A percentile compares a stretch with the other conserved stretches of the same genome.
These are phyloP conservation scores for Mythimna ferrago DNA, from an alignment of 2,888 invertebrate genomes.

Conservation along the genomic window DNA sequence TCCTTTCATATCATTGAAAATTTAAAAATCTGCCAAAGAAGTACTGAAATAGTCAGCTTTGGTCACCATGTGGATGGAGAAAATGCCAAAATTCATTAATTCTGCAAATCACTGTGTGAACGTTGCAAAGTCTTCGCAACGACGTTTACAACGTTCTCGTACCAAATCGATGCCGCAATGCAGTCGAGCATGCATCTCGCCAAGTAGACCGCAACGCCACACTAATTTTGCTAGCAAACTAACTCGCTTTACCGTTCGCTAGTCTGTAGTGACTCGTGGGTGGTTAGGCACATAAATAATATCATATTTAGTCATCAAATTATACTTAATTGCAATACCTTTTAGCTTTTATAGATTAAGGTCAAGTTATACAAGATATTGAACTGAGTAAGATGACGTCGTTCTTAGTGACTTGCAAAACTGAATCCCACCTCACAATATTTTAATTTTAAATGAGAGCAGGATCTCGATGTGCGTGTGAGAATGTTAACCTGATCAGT, in stretches of 20 bases:
- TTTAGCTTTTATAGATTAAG: conserved; percentile 68
- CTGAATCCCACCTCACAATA: conserved; percentile 59
- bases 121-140: background rate
- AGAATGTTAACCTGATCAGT: conserved; percentile 67
- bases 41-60: background rate
- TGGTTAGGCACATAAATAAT: conserved; percentile 52
- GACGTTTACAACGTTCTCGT: conserved; percentile 36
- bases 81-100: background rate
- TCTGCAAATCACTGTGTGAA: conserved; percentile 9
- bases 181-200: conserved; percentile 71
- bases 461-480: conserved; percentile 61
- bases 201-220: conserved; percentile 74
- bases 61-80: background rate
- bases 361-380: conserved; percentile 70
- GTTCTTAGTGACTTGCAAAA: conserved; percentile 69
- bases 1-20: conserved; percentile 58
- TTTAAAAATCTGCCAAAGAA: conserved; percentile 19
- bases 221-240: conserved; percentile 61
- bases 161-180: conserved; percentile 70
- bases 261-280: conserved; percentile 46
- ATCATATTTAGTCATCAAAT: conserved; percentile 65
- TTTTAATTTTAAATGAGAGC: conserved; percentile 71
- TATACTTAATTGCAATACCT: conserved; percentile 67
- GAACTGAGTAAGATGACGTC: conserved; percentile 66
- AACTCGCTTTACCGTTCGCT: conserved; percentile 52